phyloP scores from a whole-genome alignment of 2,888 invertebrate genomes.

The Ophion costatus region DNA sequence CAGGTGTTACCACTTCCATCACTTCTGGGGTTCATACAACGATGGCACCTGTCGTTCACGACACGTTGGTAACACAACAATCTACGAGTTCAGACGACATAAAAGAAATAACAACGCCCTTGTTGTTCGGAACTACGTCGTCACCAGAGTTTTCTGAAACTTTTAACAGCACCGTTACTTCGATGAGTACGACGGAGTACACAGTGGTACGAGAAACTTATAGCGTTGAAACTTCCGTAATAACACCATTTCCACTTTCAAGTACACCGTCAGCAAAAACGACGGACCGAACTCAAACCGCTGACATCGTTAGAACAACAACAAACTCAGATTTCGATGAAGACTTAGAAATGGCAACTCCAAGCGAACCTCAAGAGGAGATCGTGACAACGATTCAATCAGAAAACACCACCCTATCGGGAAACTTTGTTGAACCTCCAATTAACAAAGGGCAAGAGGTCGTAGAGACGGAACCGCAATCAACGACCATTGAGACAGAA shows the following conservation, averaged over 20 bases:
- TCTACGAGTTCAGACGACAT: slow-evolving; percentile 2
- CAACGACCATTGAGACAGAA: background rate
- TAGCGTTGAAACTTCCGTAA: slow-evolving; percentile 29
- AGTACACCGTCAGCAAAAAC: background rate
- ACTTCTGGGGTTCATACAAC: slow-evolving; percentile 8
- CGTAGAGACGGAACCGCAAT: background rate
- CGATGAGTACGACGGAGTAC: slow-evolving; percentile 20
- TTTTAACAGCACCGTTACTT: background rate
- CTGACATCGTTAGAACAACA: slow-evolving; percentile 13
- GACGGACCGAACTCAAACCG: background rate
- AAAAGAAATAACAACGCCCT: slow-evolving; percentile 42
- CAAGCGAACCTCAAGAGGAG: slow-evolving; percentile 22
- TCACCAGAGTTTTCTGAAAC: slow-evolving; percentile 31
- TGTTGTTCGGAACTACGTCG: slow-evolving; percentile 14
- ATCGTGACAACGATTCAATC: background rate
- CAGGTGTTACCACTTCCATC: background rate
- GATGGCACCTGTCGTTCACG: background rate
- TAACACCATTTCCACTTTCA: background rate
- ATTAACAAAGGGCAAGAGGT: too few species aligned
- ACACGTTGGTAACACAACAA: too few species aligned
- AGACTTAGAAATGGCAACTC: slow-evolving; percentile 15
- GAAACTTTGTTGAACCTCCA: background rate
- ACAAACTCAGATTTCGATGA: slow-evolving; percentile 40
- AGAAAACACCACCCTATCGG: slow-evolving; percentile 21
- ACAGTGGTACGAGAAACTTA: slow-evolving; percentile 20